phyloP scores from a whole-genome alignment of 1,140 invertebrate genomes.

The Pseudomyrmex pallidus region DNA sequence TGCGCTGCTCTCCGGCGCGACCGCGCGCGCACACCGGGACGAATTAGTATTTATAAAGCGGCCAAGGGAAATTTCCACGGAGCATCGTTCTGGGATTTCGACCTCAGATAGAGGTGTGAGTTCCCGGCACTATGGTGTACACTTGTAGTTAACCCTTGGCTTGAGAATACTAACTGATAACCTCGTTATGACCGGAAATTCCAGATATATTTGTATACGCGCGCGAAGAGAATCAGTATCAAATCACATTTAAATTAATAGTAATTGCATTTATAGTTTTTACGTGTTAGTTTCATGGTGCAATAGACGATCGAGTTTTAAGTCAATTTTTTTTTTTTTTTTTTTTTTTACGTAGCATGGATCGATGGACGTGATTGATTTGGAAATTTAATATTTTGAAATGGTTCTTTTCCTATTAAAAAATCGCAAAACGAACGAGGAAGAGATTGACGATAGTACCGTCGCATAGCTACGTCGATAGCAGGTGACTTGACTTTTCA shows the following conservation, averaged over 20 bases:
- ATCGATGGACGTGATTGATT: slow-evolving; percentile 23
- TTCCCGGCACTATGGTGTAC: not conserved
- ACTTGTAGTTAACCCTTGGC: slow-evolving; percentile 4
- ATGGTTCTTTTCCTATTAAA: not conserved
- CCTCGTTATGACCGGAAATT: no score
- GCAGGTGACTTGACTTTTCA: slow-evolving; percentile 55
- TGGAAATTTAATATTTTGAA: slow-evolving; percentile 51
- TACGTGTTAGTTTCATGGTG: not conserved
- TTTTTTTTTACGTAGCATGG: slow-evolving; percentile 37
- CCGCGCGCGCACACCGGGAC: not conserved
- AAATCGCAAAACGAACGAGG: slow-evolving; percentile 35
- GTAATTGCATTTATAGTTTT: no score
- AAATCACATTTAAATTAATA: no score
- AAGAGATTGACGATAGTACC: slow-evolving; percentile 55
- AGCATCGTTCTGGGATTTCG: slow-evolving; percentile 27
- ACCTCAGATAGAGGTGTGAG: not conserved
- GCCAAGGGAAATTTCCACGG: slow-evolving; percentile 30
- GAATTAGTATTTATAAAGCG: slow-evolving; percentile 57
- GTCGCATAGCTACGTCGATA: slow-evolving; percentile 59
- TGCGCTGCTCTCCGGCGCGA: not conserved
- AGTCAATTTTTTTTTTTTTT: slow-evolving; percentile 45
- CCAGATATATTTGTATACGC: not conserved
- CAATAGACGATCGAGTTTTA: not conserved
- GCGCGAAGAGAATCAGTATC: no score
- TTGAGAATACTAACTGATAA: not conserved